These are phyloP conservation scores for Anarhynchus alexandrinus DNA, from an alignment of 2,113 vertebrate genomes.

Conservation along the genomic window DNA sequence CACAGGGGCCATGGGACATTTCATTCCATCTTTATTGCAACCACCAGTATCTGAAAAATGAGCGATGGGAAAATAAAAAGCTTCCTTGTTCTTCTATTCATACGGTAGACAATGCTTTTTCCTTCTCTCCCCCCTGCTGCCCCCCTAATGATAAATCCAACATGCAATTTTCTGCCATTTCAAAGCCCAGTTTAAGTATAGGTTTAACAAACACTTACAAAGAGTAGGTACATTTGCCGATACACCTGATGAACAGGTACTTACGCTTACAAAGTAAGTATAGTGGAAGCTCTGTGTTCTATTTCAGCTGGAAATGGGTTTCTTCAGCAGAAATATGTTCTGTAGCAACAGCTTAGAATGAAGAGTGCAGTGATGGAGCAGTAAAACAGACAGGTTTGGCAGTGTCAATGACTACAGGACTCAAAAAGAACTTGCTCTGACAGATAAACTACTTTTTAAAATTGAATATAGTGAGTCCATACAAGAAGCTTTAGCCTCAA, in stretches of 20 bases:
- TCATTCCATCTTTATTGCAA: neutral
- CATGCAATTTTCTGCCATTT: conserved; percentile 10
- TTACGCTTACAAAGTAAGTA: neutral
- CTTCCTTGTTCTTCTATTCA: neutral
- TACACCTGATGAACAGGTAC: neutral
- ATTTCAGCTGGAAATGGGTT: neutral
- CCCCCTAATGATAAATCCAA: neutral
- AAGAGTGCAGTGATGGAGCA: neutral
- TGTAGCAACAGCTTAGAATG: neutral
- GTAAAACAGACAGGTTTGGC: neutral
- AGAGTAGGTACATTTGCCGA: neutral
- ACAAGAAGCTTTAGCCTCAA: neutral
- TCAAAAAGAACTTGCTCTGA: neutral
- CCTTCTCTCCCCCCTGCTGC: neutral
- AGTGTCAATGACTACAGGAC: neutral
- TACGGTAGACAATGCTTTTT: neutral
- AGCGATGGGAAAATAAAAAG: neutral
- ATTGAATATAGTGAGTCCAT: neutral
- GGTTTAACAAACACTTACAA: neutral
- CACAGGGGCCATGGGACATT: neutral
- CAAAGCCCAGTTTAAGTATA: neutral
- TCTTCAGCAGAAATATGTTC: neutral
- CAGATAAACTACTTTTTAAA: neutral
- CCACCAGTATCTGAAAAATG: neutral
- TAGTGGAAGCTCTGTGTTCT: neutral